phyloP scores from a whole-genome alignment of 2,113 vertebrate species.

The Salvelinus namaycush region DNA sequence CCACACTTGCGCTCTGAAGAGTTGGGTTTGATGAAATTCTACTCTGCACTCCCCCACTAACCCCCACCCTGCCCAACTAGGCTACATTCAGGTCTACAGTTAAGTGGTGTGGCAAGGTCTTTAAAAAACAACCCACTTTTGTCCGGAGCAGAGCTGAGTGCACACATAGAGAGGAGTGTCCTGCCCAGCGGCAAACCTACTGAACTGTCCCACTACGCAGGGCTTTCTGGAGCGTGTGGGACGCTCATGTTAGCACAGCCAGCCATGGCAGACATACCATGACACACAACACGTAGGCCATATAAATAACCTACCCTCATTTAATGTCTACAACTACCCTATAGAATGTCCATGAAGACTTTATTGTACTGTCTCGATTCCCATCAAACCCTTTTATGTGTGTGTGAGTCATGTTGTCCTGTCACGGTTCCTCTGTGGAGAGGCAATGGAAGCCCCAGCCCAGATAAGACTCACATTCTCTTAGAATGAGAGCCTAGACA shows the following conservation, averaged over 20 bases:
- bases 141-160: constrained; percentile 28
- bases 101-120: constrained; percentile 42
- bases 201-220: background rate
- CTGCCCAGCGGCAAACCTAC: constrained; percentile 16
- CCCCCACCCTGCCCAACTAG: constrained; percentile 29
- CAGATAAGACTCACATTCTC: constrained; percentile 14
- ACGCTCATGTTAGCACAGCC: background rate
- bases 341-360: background rate
- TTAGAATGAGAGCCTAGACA: too few relatives aligned
- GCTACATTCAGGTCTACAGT: constrained; percentile 39
- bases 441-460: constrained; percentile 23
- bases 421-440: background rate
- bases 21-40: constrained; percentile 45
- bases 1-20: constrained; percentile 45
- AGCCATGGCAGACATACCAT: background rate
- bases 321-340: too few relatives aligned
- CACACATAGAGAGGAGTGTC: constrained; percentile 15
- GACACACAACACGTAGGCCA: too few relatives aligned
- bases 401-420: background rate
- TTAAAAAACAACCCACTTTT: constrained; percentile 53
- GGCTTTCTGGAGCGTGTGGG: background rate
- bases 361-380: background rate
- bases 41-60: constrained; percentile 30
- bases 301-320: too few relatives aligned
- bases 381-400: background rate